Evolutionary conservation across 1,140 invertebrate species (phyloP), one percentile per base, ranked within the genome.

Genomic region (Drosophila sechellia): DNA sequence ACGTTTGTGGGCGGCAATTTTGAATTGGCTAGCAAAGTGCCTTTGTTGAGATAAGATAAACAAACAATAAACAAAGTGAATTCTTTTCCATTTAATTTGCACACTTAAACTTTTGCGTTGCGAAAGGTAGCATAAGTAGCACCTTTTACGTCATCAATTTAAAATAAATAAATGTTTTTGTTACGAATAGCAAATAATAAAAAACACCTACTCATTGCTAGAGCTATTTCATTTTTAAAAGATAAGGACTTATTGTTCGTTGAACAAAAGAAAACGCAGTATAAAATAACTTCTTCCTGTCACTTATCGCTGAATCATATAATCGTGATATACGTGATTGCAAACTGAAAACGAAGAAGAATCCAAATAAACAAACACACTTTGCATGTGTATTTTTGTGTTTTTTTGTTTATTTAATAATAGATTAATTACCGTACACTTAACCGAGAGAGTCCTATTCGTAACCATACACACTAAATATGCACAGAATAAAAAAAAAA

Each of bases 391-490:
- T 69, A 66, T 64, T 77, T 81, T 78, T 73, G 54, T 76, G 65
- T 48, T 80, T 85, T 85, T 86, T 89, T 87, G 78, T 87, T 89
- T 89, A 89, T 72, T 89, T 87, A 83, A 83, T 87, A 87, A 83
- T 87, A 87, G 83, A 87, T 87, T 87, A 87, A 89, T 87, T 87
- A 87, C 76, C 81, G 60, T 87, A 87, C 83, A 86, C 83, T 87
- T 87, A 87, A 87, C 84, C 83, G 64, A 87, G 84, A 87, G 79
- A 83, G 71, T 87, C 84, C 83, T 87, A 87, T 89, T 86, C 71
- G 72, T 87, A 87, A 83, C 83, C 83, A 87, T 87, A 87, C 84
- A 89, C 76, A 89, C 83, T 87, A 86, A 86, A 87, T 86, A 86
- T 86, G 83, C 83, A 87, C 83, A 86, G 79, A 65, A 87, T 87